Base-by-base conservation (phyloP, 1,140 invertebrate genomes). In the Microvelia longipes region DNA sequence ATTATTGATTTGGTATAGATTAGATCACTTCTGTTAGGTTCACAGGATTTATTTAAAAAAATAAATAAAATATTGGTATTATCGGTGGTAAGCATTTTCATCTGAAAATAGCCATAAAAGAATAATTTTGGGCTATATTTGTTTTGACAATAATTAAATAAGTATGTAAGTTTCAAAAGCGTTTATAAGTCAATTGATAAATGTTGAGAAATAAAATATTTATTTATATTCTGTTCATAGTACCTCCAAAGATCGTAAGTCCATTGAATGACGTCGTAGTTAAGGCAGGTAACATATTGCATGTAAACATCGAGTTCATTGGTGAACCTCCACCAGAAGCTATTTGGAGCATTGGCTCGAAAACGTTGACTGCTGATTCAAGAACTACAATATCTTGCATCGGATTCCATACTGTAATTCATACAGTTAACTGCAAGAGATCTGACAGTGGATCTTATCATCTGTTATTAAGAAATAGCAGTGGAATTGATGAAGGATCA, bases 231-330 rank as follows among this genome's bases (percentile, higher is more conserved):
- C 71, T 72, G 70, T 73, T 79, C 80, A 30, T 76, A 88, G 87
- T 96, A 76, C 88, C 92, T 75, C 94, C 94, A 1, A 95, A 94
- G 81, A 96, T 97, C 75, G 88, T 92, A 68, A 94, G 92, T 65
- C 92, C 92, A 11, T 82, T 95, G 69, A 86, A 89, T 74, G 91
- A 96, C 75, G 86, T 94, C 68, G 87, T 90, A 68, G 90, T 95
- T 73, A 94, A 94, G 79, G 91, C 92, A 74, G 95, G 95, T 67
- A 89, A 94, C 68, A 93, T 96, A 63, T 87, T 97, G 79, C 93
- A 95, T 74, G 83, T 93, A 70, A 93, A 96, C 77, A 90, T 98
- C 65, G 88, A 95, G 77, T 97, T 94, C 76, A 87, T 95, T 77
- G 95, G 95, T 70, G 91, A 93, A 80, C 93, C 93, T 11, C 84